Base-by-base conservation (phyloP, 2,113 vertebrate species). In the Nannobrachium achirus region DNA sequence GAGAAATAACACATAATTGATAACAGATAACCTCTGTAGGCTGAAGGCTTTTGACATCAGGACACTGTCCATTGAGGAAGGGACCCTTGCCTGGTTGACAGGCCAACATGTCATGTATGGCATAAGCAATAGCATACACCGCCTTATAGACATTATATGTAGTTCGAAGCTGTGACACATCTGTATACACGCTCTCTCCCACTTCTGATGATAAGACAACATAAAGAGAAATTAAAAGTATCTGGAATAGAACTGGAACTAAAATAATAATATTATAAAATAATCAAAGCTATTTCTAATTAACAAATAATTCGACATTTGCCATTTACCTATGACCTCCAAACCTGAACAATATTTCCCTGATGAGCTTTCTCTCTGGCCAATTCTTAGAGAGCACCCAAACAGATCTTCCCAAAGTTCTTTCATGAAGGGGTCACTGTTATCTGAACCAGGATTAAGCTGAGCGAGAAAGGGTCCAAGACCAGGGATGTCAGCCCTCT, bases 111-210 rank as follows among this genome's bases (percentile, higher is more conserved):
- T 82, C 75, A 4, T 90, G 84, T 40, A 91, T 71, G 42, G 86
- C 86, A 71, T 87, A 60, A 9, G 87, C 85, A 44, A 90, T 72
- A 42, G 83, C 69, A 66, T 90, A 86, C 20, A 92, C 79, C 33
- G 81, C 88, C 62, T 88, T 89, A 55, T 88, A 88, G 11, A 89
- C 84, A 51, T 87, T 90, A 25, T 89, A 88, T 56, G 82, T 81
- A 16, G 76, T 70, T 56, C 82, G 71, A 44, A 85, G 58, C 56
- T 85, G 76, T 4, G 76, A 79, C 41, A 86, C 84, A 62, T 90
- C 83, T 11, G 76, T 60, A 40, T 87, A 91, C 6, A 67, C 53
- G 41, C 46, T 74, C 9, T 66, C 69, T 14, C 57, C 53, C 10
- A 66, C 53, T 25, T 77, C 80, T 46, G 19, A 9, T 56, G 33